These are phyloP conservation scores for Sinotaia quadrata DNA, from an alignment of 2,888 invertebrate species.

Conservation along the genomic window DNA sequence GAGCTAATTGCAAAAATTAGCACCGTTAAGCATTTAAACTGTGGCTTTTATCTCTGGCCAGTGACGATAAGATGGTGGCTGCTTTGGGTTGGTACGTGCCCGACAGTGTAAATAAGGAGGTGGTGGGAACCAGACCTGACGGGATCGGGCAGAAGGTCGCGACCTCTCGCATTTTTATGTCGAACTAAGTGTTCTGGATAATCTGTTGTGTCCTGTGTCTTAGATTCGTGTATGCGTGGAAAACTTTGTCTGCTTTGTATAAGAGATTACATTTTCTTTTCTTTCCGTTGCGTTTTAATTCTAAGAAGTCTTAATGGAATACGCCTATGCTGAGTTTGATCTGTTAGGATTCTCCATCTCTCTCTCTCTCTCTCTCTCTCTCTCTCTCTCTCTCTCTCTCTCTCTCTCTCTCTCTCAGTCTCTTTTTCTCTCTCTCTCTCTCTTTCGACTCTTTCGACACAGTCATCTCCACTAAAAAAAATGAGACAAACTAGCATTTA, in stretches of 20 bases:
- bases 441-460: too few species aligned
- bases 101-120: not conserved
- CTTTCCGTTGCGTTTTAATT: too few species aligned
- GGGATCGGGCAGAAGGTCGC: not conserved
- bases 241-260: too few species aligned
- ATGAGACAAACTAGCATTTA: too few species aligned
- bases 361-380: constrained; percentile 8
- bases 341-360: not conserved
- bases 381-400: constrained; percentile 2
- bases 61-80: constrained; percentile 17
- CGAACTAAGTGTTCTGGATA: constrained; percentile 12
- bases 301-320: too few species aligned
- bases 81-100: not conserved
- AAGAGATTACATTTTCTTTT: too few species aligned
- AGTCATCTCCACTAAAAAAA: too few species aligned
- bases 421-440: not conserved
- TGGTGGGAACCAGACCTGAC: not conserved
- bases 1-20: constrained; percentile 34
- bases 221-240: too few species aligned
- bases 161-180: constrained; percentile 14
- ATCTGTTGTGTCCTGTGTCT: too few species aligned
- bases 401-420: not conserved
- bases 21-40: constrained; percentile 27
- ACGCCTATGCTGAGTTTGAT: too few species aligned
- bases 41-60: constrained; percentile 14